These are phyloP conservation scores for Vombatus ursinus DNA, from an alignment of 2,113 vertebrate genomes.

Conservation along the genomic window DNA sequence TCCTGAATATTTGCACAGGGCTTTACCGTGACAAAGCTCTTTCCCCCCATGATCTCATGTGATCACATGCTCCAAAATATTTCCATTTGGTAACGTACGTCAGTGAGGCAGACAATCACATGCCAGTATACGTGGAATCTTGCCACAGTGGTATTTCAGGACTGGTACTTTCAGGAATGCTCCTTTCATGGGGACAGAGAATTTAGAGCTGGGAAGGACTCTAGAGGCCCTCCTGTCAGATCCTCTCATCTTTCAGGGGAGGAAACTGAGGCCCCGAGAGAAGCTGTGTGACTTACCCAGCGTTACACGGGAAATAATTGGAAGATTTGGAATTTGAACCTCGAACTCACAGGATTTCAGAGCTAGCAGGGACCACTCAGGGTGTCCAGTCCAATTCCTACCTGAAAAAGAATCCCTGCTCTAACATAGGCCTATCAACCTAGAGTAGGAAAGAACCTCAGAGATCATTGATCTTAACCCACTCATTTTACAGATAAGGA, in stretches of 20 bases:
- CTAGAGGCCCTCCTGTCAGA: accelerated
- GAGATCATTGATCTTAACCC: not conserved
- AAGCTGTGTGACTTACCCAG: not conserved
- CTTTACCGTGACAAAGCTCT: not conserved
- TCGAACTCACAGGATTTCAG: not conserved
- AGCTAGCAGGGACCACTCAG: not conserved
- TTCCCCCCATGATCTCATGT: not conserved
- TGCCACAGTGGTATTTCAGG: not conserved
- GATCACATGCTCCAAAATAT: not conserved
- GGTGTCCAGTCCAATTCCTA: not conserved
- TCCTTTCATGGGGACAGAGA: no score
- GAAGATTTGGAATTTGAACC: not conserved
- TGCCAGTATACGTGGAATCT: accelerated
- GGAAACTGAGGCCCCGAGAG: not conserved
- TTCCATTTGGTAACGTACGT: not conserved
- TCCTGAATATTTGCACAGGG: not conserved
- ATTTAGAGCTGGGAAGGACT: accelerated
- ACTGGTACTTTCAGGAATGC: not conserved
- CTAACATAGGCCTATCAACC: not conserved
- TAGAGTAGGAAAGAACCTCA: not conserved
- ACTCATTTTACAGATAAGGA: not conserved
- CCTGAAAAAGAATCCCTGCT: not conserved
- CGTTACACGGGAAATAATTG: not conserved
- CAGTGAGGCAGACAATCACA: not conserved
- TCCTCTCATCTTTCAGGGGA: not conserved